Evolutionary conservation across 2,113 vertebrate genomes (phyloP), one percentile per base, ranked within the genome.

Genomic region (Ceyx cyanopectus): DNA sequence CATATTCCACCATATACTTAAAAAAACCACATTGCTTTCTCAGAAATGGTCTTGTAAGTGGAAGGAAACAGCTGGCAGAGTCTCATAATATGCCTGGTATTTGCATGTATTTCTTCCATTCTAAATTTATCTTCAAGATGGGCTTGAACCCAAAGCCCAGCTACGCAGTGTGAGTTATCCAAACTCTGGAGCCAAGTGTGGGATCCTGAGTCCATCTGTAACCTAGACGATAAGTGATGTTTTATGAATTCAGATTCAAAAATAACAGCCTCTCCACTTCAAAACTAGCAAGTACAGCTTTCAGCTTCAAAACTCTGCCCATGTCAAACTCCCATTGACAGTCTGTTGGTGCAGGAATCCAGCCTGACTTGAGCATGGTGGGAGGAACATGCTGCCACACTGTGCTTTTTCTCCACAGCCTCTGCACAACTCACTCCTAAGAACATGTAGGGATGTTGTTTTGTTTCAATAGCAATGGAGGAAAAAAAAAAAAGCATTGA

Each of bases 21-120:
- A 87, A 91, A 78, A 89, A 90, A 81, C 8, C 23, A 68, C 69
- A 73, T 58, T 73, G 40, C 90, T 93, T 94, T 96, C 92, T 96
- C 86, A 94, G 93, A 93, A 95, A 86, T 0, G 0, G 58, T 82
- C 83, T 73, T 89, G 70, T 76, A 79, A 81, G 86, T 90, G 72
- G 92, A 95, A 73, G 91, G 85, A 96, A 96, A 95, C 95, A 96
- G 91, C 92, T 96, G 96, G 86, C 94, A 91, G 67, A 85, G 75
- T 77, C 85, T 92, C 93, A 69, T 66, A 81, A 87, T 89, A 92
- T 87, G 87, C 75, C 81, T 96, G 70, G 92, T 82, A 84, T 94
- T 95, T 94, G 83, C 86, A 81, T 95, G 58, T 73, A 82, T 94
- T 96, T 84, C 74, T 93, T 94, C 73, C 86, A 43, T 89, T 96